Conservation (phyloP, 2,888 invertebrate genomes). For the Mythimna ferrago region DNA sequence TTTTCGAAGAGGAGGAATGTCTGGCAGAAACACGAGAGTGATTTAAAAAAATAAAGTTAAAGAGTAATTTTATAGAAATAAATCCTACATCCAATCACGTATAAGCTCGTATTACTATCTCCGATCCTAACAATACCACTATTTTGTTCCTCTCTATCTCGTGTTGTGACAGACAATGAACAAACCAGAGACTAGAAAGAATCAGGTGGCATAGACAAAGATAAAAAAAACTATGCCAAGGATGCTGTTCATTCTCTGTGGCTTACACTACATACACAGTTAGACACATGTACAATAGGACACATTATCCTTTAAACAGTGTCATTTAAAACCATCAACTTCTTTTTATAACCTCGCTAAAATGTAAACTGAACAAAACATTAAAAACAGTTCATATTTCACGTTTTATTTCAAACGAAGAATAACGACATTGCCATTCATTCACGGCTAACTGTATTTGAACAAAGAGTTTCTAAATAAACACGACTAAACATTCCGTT, state of each 20-base stretch:
- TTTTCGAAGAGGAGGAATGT: too few species aligned
- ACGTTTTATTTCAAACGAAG: constrained; percentile 51
- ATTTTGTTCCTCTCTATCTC: background rate
- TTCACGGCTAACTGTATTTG: constrained; percentile 58
- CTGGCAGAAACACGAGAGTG: too few species aligned
- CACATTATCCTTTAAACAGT: constrained; percentile 37
- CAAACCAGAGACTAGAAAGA: background rate
- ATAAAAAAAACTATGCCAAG: constrained; percentile 14
- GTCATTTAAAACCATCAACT: constrained; percentile 41
- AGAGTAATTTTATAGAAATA: too few species aligned
- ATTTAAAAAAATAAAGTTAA: too few species aligned
- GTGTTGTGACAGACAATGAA: background rate
- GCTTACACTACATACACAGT: constrained; percentile 7
- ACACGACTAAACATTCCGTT: constrained; percentile 57
- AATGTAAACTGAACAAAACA: constrained; percentile 51
- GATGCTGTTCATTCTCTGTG: constrained; percentile 15
- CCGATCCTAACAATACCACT: background rate
- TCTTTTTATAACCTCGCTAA: constrained; percentile 33
- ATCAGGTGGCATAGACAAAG: constrained; percentile 3
- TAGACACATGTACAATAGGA: constrained; percentile 30
- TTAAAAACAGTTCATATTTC: constrained; percentile 56
- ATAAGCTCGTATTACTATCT: too few species aligned
- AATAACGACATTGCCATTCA: constrained; percentile 59
- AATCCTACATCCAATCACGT: too few species aligned
- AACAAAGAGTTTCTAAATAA: constrained; percentile 61